Conservation (phyloP, 2,113 vertebrate genomes). For the Sakesphorus luctuosus region DNA sequence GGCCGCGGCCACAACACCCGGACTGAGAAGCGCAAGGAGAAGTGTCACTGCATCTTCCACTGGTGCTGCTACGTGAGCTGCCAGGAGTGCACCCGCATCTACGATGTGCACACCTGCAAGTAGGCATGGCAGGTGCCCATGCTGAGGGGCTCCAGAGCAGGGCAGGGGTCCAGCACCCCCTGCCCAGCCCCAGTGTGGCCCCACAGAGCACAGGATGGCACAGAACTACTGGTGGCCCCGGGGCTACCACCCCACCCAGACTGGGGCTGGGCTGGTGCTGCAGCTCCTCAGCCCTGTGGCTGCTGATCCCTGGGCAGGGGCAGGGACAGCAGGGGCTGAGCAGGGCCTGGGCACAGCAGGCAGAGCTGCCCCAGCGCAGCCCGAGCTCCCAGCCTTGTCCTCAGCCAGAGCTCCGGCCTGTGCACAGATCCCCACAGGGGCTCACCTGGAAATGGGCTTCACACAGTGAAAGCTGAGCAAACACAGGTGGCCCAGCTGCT, state of each 20-base stretch:
- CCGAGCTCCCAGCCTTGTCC: not conserved
- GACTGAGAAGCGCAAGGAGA: constrained; percentile 98
- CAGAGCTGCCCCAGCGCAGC: not conserved
- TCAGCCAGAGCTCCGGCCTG: not conserved
- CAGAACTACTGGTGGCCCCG: not conserved
- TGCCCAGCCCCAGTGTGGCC: not conserved
- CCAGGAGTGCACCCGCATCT: constrained; percentile 93
- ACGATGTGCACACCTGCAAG: constrained; percentile 98
- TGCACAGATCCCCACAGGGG: accelerated
- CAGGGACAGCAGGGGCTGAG: not conserved
- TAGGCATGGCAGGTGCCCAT: constrained; percentile 63
- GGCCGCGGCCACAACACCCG: constrained; percentile 97
- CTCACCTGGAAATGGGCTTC: not conserved
- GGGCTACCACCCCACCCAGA: not conserved
- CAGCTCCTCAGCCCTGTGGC: not conserved
- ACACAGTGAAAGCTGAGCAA: not conserved
- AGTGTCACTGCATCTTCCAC: constrained; percentile 99
- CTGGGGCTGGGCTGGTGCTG: not conserved
- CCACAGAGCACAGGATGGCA: not conserved
- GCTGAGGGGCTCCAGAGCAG: not conserved
- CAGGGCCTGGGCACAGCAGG: accelerated
- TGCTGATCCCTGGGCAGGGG: not conserved
- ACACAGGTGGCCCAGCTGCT: not conserved
- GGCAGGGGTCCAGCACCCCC: not conserved
- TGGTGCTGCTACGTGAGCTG: constrained; percentile 99